A percentile compares a stretch with the other conserved stretches of the same genome.
These are phyloP conservation scores for Pangasianodon hypophthalmus DNA, from an alignment of 2,113 vertebrate genomes.

Conservation along the genomic window DNA sequence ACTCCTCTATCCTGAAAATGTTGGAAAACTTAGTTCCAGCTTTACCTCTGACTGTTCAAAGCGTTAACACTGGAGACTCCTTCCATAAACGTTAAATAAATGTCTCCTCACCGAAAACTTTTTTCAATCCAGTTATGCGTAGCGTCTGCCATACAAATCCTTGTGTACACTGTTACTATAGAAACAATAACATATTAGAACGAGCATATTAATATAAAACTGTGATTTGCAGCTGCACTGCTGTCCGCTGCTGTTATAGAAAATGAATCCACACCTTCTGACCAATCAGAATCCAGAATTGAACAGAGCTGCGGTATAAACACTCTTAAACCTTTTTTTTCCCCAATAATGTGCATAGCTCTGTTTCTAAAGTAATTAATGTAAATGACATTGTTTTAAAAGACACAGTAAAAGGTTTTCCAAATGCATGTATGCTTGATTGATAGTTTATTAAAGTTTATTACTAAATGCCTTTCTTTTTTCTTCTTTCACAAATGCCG, in stretches of 20 bases:
- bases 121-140: too few species aligned
- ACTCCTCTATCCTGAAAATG: too few species aligned
- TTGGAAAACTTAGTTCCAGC: too few species aligned
- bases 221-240: not conserved
- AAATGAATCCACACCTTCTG: not conserved
- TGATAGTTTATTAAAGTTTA: not conserved
- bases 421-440: not conserved
- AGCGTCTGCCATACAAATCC: too few species aligned
- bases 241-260: not conserved
- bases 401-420: not conserved
- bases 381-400: not conserved
- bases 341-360: too few species aligned
- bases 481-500: not conserved
- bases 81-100: too few species aligned
- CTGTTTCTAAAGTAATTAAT: not conserved
- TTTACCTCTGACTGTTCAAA: too few species aligned
- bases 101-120: too few species aligned
- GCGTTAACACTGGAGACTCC: too few species aligned
- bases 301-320: not conserved
- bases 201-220: not conserved
- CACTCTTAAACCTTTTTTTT: not conserved
- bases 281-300: not conserved
- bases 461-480: not conserved
- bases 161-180: too few species aligned
- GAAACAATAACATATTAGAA: too few species aligned